Evolutionary conservation across 2,888 invertebrate genomes (phyloP).

Genomic region (Cabera pusaria): DNA sequence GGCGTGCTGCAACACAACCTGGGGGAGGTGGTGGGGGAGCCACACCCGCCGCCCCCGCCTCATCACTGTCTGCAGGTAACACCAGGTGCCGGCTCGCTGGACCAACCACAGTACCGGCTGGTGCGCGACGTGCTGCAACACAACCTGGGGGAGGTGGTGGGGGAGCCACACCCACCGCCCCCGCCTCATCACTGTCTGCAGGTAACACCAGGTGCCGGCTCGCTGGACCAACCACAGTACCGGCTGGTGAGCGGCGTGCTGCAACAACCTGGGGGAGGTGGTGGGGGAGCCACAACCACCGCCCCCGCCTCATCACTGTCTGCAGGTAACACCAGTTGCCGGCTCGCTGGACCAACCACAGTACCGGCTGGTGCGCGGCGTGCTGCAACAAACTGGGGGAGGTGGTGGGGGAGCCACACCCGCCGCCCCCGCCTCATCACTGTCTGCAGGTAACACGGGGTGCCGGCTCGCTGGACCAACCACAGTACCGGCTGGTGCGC

Average conservation of each 20-base stretch:
- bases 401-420: conserved; percentile 69
- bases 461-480: no score
- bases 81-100: no score
- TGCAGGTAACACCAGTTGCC: no score
- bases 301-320: conserved; percentile 27
- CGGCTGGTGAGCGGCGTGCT: conserved; percentile 93
- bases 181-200: conserved; percentile 25
- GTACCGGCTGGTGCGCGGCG: conserved; percentile 93
- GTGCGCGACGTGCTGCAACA: conserved; percentile 93
- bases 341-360: conserved; percentile 92
- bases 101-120: conserved; percentile 93
- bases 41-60: no score
- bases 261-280: conserved; percentile 94
- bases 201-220: neutral
- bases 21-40: no score
- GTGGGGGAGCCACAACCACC: conserved; percentile 54
- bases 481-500: no score
- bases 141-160: conserved; percentile 92
- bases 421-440: conserved; percentile 27
- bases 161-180: conserved; percentile 46
- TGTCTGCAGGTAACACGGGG: no score
- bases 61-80: no score
- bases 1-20: no score
- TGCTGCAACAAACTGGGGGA: conserved; percentile 96
- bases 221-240: conserved; percentile 92